Evolutionary conservation across 2,797 vertebrate species (phyloP).

Genomic region (Anniella stebbinsi): DNA sequence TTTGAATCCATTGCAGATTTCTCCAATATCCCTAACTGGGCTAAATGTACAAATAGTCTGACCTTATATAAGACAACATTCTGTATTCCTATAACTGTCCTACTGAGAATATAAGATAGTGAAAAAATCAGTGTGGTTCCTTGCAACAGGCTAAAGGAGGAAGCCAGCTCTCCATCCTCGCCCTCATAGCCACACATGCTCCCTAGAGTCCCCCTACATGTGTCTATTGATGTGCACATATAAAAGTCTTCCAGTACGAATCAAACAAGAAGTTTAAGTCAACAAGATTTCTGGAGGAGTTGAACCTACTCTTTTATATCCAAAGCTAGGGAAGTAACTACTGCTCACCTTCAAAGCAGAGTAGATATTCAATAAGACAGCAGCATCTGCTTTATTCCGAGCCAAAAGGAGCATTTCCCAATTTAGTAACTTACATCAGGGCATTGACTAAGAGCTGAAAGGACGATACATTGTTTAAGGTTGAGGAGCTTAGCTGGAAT

Average conservation of each 20-base stretch:
- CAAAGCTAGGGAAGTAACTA: not conserved
- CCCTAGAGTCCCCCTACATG: not conserved
- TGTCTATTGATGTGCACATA: not conserved
- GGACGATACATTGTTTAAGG: not conserved
- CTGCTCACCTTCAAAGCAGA: fast-evolving
- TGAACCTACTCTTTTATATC: not conserved
- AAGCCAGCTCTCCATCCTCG: not conserved
- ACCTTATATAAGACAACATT: no score
- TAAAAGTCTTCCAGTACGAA: not conserved
- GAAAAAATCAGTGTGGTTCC: not conserved
- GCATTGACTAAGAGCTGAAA: not conserved
- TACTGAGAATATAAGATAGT: not conserved
- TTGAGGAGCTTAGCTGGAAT: not conserved
- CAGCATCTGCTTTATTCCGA: fast-evolving
- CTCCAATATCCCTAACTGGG: no score
- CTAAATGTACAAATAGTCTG: no score
- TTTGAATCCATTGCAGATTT: no score
- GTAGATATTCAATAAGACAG: not conserved
- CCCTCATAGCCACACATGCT: not conserved
- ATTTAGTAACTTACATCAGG: not conserved
- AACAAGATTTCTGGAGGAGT: not conserved
- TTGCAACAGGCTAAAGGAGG: not conserved
- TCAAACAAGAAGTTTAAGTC: not conserved
- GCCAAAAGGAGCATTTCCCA: not conserved
- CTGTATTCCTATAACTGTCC: not conserved